Evolutionary conservation across 2,113 vertebrate genomes (phyloP).

Genomic region (Cephalopterus ornatus): DNA sequence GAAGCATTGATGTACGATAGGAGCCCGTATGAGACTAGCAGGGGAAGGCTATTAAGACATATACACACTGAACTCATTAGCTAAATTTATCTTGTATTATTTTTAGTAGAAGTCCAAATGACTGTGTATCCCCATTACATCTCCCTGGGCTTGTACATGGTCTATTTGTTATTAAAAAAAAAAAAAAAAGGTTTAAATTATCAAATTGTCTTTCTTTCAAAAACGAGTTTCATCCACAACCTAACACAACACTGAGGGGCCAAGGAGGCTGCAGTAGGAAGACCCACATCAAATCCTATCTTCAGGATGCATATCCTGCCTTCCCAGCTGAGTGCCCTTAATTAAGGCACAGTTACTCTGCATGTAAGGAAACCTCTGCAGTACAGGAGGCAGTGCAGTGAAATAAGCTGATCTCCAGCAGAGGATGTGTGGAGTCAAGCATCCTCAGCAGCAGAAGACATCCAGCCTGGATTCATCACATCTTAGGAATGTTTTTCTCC

Average conservation of each 20-base stretch:
- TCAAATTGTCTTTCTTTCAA: neutral
- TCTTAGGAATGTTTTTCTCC: neutral
- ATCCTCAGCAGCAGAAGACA: neutral
- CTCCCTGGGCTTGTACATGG: neutral
- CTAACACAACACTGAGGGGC: neutral
- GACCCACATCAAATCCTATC: neutral
- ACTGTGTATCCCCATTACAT: slow-evolving; percentile 1
- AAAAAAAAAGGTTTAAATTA: neutral
- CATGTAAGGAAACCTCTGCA: neutral
- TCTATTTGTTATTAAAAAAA: neutral
- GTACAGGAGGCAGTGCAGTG: neutral
- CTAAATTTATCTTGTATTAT: slow-evolving; percentile 46
- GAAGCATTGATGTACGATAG: neutral
- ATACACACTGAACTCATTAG: slow-evolving; percentile 26
- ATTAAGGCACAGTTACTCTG: neutral
- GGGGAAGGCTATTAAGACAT: slow-evolving; percentile 1
- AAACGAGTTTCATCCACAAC: neutral
- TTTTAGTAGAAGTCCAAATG: slow-evolving; percentile 42
- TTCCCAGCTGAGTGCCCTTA: neutral
- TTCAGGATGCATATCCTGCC: neutral
- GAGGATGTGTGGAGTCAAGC: neutral
- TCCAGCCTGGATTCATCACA: neutral
- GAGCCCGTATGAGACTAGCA: neutral
- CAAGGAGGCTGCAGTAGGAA: neutral
- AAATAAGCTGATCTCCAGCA: neutral